Conservation (phyloP, 2,888 invertebrate species). For the Drosophila merina region DNA sequence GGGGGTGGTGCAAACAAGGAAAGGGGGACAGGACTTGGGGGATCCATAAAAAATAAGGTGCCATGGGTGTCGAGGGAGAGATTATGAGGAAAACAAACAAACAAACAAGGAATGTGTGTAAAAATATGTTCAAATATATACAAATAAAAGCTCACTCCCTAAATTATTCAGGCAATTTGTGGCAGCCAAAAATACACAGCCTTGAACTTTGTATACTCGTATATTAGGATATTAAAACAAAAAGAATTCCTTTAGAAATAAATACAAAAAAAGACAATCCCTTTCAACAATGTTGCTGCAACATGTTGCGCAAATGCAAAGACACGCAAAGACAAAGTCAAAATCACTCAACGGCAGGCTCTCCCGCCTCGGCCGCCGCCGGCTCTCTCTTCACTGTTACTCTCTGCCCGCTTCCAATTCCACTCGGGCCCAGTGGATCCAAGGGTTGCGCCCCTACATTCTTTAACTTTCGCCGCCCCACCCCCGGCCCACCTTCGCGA, state of each 20-base stretch:
- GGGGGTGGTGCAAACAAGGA: neutral
- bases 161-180: conserved; percentile 1
- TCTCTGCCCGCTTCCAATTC: neutral
- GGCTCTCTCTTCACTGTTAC: neutral
- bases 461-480: neutral
- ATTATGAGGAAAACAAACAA: neutral
- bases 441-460: conserved; percentile 1
- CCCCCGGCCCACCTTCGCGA: neutral
- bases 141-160: neutral
- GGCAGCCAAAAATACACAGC: neutral
- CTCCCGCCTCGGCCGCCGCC: neutral
- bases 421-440: conserved; percentile 7
- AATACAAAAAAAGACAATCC: neutral
- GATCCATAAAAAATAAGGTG: conserved; percentile 5
- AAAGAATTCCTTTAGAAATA: neutral
- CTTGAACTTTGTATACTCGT: neutral
- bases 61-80: neutral
- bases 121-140: neutral
- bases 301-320: conserved; percentile 2
- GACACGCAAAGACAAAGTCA: neutral
- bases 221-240: too few species aligned
- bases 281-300: conserved; percentile 18
- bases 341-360: neutral
- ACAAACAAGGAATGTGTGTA: neutral
- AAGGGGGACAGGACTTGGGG: neutral